These are phyloP conservation scores for Orthosia incerta DNA, from an alignment of 2,888 invertebrate genomes.

Conservation along the genomic window DNA sequence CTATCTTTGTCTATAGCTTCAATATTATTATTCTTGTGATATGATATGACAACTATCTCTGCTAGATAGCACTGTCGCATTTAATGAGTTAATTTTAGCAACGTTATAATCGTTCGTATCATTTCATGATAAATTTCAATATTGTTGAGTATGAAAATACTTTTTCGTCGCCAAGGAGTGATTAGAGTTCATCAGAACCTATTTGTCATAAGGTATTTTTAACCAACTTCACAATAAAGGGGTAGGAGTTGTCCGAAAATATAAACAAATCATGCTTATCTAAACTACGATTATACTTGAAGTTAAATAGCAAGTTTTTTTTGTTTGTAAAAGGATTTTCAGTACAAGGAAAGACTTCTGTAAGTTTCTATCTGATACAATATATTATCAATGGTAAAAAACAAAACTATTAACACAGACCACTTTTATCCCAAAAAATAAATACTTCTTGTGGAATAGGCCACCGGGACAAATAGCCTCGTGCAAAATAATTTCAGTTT, in stretches of 20 bases:
- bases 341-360: too few species aligned
- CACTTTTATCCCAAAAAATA: too few species aligned
- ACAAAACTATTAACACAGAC: too few species aligned
- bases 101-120: neutral
- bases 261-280: too few species aligned
- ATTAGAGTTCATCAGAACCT: neutral
- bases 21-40: neutral
- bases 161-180: neutral
- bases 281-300: too few species aligned
- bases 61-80: neutral
- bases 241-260: neutral
- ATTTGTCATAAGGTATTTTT: neutral
- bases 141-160: neutral
- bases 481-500: neutral
- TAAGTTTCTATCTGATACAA: too few species aligned
- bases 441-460: too few species aligned
- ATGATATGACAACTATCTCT: neutral
- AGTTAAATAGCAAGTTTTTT: too few species aligned
- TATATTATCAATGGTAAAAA: too few species aligned
- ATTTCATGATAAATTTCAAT: neutral
- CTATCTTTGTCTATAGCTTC: neutral
- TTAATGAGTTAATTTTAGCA: conserved; percentile 31
- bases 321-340: too few species aligned
- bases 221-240: neutral
- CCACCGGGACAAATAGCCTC: too few species aligned